Evolutionary conservation across 2,888 invertebrate species (phyloP).

Genomic region (Agonopterix arenella): DNA sequence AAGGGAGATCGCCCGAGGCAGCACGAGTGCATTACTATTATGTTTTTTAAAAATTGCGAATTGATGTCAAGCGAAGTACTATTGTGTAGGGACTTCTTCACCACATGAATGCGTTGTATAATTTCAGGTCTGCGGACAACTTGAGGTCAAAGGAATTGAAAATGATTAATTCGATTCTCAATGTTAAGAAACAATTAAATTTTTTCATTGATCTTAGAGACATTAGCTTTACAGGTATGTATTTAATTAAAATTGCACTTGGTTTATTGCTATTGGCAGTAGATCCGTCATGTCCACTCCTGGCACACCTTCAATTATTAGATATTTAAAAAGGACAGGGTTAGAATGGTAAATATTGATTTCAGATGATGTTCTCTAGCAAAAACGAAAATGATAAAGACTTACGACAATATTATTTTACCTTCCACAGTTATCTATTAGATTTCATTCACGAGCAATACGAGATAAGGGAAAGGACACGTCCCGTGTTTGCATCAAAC

Average conservation of each 20-base stretch:
- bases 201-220: no score
- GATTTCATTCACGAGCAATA: slow-evolving; percentile 47
- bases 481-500: slow-evolving; percentile 69
- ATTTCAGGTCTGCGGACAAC: not conserved
- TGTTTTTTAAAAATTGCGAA: slow-evolving; percentile 50
- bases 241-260: no score
- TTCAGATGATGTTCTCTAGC: slow-evolving; percentile 5
- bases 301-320: no score
- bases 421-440: slow-evolving; percentile 27
- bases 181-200: no score
- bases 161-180: no score
- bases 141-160: not conserved
- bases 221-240: no score
- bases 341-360: slow-evolving; percentile 6
- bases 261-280: no score
- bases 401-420: slow-evolving; percentile 15
- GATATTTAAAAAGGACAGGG: slow-evolving; percentile 1
- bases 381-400: slow-evolving; percentile 8
- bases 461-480: slow-evolving; percentile 62
- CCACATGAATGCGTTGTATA: slow-evolving; percentile 22
- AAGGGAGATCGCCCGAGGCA: slow-evolving; percentile 37
- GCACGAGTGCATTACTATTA: slow-evolving; percentile 48
- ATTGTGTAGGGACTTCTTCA: slow-evolving; percentile 36
- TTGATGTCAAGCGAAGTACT: slow-evolving; percentile 56
- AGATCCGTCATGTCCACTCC: no score